Percentiles rank a stretch among this genome's conserved stretches.
Evolutionary conservation across 2,797 vertebrate species (phyloP).

Genomic region (Peromyscus aztecus): DNA sequence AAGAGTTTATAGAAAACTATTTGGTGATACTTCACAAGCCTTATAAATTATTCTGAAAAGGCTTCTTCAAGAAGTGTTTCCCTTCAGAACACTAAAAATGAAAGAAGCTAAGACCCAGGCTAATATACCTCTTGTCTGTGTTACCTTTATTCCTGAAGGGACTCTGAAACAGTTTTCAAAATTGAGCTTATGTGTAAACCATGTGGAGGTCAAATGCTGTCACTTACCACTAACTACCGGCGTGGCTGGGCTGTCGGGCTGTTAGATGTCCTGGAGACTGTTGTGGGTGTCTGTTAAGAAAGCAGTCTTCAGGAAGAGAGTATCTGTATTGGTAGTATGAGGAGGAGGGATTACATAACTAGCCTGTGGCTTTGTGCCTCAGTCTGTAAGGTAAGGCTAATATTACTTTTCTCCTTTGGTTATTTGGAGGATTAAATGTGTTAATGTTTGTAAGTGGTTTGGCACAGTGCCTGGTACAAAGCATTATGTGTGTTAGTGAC

Average conservation of each 20-base stretch:
- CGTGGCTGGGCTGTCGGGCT: neutral
- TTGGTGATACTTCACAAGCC: constrained; percentile 37
- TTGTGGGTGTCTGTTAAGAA: neutral
- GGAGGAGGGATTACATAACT: neutral
- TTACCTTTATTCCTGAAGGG: constrained; percentile 46
- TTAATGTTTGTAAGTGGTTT: constrained; percentile 20
- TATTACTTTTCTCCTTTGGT: neutral
- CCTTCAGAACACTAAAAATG: constrained; percentile 72
- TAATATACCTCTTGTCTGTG: neutral
- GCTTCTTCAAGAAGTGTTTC: constrained; percentile 70
- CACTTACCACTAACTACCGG: neutral
- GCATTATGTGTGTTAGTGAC: neutral
- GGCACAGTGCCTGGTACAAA: neutral
- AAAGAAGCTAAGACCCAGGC: constrained; percentile 55
- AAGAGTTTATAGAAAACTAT: constrained; percentile 69
- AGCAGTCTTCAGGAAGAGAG: neutral
- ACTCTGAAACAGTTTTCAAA: constrained; percentile 53
- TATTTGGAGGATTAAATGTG: constrained; percentile 10
- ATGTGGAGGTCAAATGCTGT: constrained; percentile 19
- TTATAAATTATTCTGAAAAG: constrained; percentile 75
- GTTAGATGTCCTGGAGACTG: neutral
- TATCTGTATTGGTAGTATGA: neutral
- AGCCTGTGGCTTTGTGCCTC: neutral
- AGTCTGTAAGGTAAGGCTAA: neutral
- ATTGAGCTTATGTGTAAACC: constrained; percentile 31